These are phyloP conservation scores for Falcaria lacertinaria DNA, from an alignment of 2,888 invertebrate genomes.

Conservation along the genomic window DNA sequence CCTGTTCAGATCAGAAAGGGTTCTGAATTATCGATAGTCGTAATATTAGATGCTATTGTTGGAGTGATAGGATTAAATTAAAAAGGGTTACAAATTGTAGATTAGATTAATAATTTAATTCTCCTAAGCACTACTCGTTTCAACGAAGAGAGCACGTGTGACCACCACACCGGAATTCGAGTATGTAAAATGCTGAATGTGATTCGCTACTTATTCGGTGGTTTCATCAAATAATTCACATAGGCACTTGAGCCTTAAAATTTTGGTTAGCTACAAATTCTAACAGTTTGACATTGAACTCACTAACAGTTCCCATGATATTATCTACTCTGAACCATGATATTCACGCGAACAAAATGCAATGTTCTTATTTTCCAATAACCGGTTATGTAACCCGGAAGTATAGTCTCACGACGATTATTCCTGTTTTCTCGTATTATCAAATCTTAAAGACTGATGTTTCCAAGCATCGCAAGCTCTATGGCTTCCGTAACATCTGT, in stretches of 20 bases:
- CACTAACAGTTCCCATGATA: constrained; percentile 22
- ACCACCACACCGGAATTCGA: too few species aligned
- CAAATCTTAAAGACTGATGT: constrained; percentile 6
- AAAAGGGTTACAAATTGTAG: neutral
- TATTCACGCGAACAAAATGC: constrained; percentile 19
- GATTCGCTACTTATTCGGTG: too few species aligned
- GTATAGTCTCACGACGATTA: constrained; percentile 51
- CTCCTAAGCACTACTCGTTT: neutral
- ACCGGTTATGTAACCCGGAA: constrained; percentile 67
- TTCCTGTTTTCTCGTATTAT: constrained; percentile 59
- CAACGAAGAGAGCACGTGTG: too few species aligned
- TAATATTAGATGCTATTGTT: constrained; percentile 3
- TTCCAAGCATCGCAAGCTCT: constrained; percentile 14
- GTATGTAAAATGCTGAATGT: too few species aligned
- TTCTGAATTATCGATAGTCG: constrained; percentile 38
- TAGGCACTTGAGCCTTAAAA: too few species aligned
- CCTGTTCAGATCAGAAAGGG: constrained; percentile 29
- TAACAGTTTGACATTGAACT: constrained; percentile 12
- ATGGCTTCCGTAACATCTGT: constrained; percentile 41
- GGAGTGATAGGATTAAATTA: neutral
- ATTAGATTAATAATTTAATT: constrained; percentile 1
- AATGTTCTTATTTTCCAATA: constrained; percentile 21
- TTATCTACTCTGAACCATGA: constrained; percentile 13
- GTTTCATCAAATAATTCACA: too few species aligned
- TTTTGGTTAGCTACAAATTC: too few species aligned